A percentile compares a stretch with the other conserved stretches of the same genome.
phyloP scores from a whole-genome alignment of 2,888 invertebrate species.

The Lasioglossum villosulum region DNA sequence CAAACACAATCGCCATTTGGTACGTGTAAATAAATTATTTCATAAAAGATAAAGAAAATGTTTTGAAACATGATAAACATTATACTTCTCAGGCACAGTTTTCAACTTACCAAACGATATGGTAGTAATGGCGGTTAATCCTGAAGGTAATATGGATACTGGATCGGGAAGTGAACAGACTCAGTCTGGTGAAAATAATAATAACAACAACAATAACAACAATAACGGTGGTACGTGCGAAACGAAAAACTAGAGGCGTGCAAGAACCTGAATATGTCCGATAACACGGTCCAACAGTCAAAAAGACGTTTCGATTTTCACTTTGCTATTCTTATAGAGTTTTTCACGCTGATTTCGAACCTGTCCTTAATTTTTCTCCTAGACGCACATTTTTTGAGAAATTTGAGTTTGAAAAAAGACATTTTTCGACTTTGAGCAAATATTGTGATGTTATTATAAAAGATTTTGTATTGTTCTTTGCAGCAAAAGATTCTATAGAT shows the following conservation, averaged over 20 bases:
- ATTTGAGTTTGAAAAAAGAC: too few species aligned
- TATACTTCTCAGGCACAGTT: slow-evolving; percentile 72
- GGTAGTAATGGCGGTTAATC: slow-evolving; percentile 87
- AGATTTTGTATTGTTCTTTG: too few species aligned
- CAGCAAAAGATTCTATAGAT: too few species aligned
- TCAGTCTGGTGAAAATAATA: slow-evolving; percentile 70
- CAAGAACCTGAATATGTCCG: background rate
- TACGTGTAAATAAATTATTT: slow-evolving; percentile 32
- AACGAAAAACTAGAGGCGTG: slow-evolving; percentile 7
- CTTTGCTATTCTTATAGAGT: too few species aligned
- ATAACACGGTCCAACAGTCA: too few species aligned
- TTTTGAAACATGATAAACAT: slow-evolving; percentile 7
- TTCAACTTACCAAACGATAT: slow-evolving; percentile 84
- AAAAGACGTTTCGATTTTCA: too few species aligned
- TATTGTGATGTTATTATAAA: too few species aligned
- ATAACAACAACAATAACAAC: slow-evolving; percentile 62
- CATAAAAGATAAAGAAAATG: background rate
- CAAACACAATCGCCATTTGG: slow-evolving; percentile 68
- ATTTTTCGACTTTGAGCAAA: too few species aligned
- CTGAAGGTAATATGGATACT: slow-evolving; percentile 84
- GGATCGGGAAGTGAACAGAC: slow-evolving; percentile 74
- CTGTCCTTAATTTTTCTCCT: too few species aligned
- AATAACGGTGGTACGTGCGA: slow-evolving; percentile 60
- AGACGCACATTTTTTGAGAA: too few species aligned
- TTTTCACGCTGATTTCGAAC: too few species aligned